Percentiles rank a stretch among this genome's conserved stretches.
Evolutionary conservation across 2,888 invertebrate genomes (phyloP).

Genomic region (Orthosia gothica): DNA sequence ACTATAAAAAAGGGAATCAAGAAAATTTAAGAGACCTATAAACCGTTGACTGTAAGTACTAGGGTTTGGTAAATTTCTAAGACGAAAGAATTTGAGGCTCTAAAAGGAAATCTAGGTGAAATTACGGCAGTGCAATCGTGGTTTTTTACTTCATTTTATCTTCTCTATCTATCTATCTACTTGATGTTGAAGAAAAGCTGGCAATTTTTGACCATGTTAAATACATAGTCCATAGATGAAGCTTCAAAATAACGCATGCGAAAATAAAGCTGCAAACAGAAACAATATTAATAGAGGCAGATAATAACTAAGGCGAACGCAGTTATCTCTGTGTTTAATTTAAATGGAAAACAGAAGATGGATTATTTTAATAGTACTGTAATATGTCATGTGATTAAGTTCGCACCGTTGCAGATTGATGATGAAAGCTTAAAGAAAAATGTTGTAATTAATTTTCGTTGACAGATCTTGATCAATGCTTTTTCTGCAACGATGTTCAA

Average conservation of each 20-base stretch:
- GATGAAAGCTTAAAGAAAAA: background rate
- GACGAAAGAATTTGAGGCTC: background rate
- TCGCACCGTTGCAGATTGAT: conserved; percentile 5
- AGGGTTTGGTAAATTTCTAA: conserved; percentile 13
- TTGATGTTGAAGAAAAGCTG: conserved; percentile 47
- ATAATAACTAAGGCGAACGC: background rate
- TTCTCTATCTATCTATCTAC: too few species aligned
- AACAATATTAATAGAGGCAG: background rate
- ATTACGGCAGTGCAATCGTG: conserved; percentile 31
- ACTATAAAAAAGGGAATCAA: background rate
- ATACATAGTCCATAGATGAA: conserved; percentile 20
- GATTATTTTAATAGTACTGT: conserved; percentile 7
- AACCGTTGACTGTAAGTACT: conserved; percentile 9
- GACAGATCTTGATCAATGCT: background rate
- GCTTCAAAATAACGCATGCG: conserved; percentile 1
- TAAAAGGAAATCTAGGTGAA: conserved; percentile 34
- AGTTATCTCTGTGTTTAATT: background rate
- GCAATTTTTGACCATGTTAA: conserved; percentile 41
- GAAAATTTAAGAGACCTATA: background rate
- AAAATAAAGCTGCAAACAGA: background rate
- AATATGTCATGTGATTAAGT: conserved; percentile 8
- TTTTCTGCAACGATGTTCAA: background rate
- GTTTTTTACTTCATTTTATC: conserved; percentile 33
- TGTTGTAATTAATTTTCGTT: background rate
- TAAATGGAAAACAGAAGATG: conserved; percentile 12